Evolutionary conservation across 2,888 invertebrate species (phyloP), one percentile per base, ranked within the genome.

Genomic region (Drosophila greeni): DNA sequence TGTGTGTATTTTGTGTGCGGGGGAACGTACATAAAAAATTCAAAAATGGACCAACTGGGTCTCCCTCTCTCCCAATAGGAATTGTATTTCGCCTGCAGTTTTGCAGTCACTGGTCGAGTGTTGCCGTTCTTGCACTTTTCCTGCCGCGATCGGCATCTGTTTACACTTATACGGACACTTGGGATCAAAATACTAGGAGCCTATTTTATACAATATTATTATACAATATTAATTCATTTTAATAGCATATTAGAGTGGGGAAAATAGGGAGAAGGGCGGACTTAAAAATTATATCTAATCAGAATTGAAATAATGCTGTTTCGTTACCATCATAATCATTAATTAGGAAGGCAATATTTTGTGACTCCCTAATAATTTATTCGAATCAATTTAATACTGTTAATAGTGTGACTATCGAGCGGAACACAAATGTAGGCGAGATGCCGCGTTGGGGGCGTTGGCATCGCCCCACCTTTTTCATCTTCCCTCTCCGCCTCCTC

Each of bases 1-100:
- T 60, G 43, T 37, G 52, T 47, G 39, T 45, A 9, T 43, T 42
- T 33, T 49, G 33, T 51, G 47, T 11, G 33, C 37, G 48, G 39
- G 66, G 52, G 55, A 61, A 62, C 69, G 70, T 69, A 42, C 42
- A 42, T 42, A 60, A 70, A 72, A 53, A 52, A 75, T 70, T 70
- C 70, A 77, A 79, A 76, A 83, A 83, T 75, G 84, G 82, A 83
- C 82, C 84, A 79, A 79, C 82, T 83, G 74, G 76, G 70, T 43
- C 51, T 31, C 45, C 18, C 29, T n/a, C 20, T 67, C 55, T 81
- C 37, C 82, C 73, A 83, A 77, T 83, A 66, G 71, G 83, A 70
- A 70, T 73, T 65, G 37, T 55, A 60, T 54, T 60, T 68, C 45
- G 48, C 52, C 26, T 42, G 47, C 52, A 69, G 74, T 75, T 75